These are phyloP conservation scores for Siphlonurus alternatus DNA, from an alignment of 2,888 invertebrate genomes.

Conservation along the genomic window DNA sequence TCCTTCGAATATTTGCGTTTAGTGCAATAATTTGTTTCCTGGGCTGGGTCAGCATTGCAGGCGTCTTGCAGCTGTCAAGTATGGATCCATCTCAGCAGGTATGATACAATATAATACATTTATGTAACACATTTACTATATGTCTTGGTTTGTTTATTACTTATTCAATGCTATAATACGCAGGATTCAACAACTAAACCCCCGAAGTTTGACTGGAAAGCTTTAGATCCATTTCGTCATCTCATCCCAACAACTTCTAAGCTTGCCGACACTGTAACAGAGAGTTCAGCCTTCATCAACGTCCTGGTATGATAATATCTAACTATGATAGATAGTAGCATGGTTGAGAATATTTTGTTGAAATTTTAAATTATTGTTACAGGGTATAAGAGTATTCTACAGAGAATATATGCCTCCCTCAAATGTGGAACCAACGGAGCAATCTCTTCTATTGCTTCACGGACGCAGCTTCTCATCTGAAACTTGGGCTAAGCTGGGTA, in stretches of 20 bases:
- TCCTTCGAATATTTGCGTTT: too few relatives aligned
- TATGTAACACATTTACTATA: not conserved
- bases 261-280: not conserved
- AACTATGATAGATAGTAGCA: too few relatives aligned
- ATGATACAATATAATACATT: not conserved
- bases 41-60: not conserved
- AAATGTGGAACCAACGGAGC: conserved; percentile 10
- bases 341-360: too few relatives aligned
- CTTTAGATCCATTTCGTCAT: not conserved
- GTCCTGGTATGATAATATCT: not conserved
- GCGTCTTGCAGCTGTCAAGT: not conserved
- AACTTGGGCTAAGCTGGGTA: conserved; percentile 27
- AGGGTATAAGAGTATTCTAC: conserved; percentile 15
- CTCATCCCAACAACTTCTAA: not conserved
- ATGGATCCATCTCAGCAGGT: not conserved
- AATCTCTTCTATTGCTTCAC: conserved; percentile 27
- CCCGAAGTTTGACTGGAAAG: not conserved
- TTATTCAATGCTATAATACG: too few relatives aligned
- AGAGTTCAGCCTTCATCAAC: not conserved
- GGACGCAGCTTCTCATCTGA: conserved; percentile 28
- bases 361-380: too few relatives aligned
- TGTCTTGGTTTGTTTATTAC: too few relatives aligned
- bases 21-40: too few relatives aligned
- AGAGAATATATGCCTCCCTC: conserved; percentile 14
- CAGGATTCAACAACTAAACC: not conserved